phyloP scores from a whole-genome alignment of 2,888 invertebrate species.

The Crematogaster levior region DNA sequence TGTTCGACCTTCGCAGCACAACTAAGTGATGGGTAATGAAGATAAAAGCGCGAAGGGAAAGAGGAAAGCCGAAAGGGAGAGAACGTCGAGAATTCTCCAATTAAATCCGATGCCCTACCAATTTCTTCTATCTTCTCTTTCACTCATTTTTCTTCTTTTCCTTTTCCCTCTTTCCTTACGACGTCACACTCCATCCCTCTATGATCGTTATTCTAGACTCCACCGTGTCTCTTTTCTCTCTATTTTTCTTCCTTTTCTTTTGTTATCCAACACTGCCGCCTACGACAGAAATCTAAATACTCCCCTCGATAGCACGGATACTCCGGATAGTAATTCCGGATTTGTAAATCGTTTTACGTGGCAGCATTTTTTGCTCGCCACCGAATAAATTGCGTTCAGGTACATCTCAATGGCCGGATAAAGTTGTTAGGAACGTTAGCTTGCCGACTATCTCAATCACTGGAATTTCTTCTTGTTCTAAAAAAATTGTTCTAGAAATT shows the following conservation, averaged over 20 bases:
- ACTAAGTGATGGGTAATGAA: conserved; percentile 71
- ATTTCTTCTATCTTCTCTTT: conserved; percentile 7
- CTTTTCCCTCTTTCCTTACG: background rate
- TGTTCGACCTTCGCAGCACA: conserved; percentile 52
- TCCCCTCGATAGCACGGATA: conserved; percentile 55
- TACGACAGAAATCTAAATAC: conserved; percentile 68
- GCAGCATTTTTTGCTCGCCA: conserved; percentile 36
- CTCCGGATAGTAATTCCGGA: conserved; percentile 69
- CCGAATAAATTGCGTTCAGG: conserved; percentile 59
- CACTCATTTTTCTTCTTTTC: conserved; percentile 23
- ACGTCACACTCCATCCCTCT: conserved; percentile 10
- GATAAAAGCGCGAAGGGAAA: conserved; percentile 62
- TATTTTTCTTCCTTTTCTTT: conserved; percentile 40
- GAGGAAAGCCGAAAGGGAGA: conserved; percentile 16
- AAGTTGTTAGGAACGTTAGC: conserved; percentile 40
- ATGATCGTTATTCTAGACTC: conserved; percentile 21
- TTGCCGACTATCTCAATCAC: conserved; percentile 27
- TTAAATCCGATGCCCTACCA: conserved; percentile 64
- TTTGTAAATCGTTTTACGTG: conserved; percentile 72
- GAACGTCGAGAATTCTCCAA: conserved; percentile 67
- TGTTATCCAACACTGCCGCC: conserved; percentile 58
- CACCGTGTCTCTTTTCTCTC: background rate
- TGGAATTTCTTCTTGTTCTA: background rate
- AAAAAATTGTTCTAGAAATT: background rate
- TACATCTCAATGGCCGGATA: conserved; percentile 47